Evolutionary conservation across 92 coral and sea anemone genomes (phyloP).

Genomic region (Heliopora coerulea): DNA sequence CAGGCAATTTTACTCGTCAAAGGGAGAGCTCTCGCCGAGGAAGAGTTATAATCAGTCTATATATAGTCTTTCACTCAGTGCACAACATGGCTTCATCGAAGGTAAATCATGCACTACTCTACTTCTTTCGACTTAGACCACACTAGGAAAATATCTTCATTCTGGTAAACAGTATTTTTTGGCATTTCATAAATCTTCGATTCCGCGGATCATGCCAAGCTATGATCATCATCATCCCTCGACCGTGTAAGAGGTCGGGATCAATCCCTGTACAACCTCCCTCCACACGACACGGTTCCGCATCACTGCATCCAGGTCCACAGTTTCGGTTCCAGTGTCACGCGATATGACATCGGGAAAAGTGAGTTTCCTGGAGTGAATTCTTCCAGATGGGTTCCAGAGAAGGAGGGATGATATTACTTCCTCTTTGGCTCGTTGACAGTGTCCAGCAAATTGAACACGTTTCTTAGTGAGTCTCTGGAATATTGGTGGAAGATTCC

Average conservation of each 20-base stretch:
- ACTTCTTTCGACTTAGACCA: too few species aligned
- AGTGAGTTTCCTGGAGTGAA: background rate
- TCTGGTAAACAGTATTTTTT: too few species aligned
- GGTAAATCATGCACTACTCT: too few species aligned
- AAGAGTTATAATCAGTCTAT: too few species aligned
- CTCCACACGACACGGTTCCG: slow-evolving; percentile 21
- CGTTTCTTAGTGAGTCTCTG: slow-evolving; percentile 2
- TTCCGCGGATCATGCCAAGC: too few species aligned
- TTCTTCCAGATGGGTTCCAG: slow-evolving; percentile 40
- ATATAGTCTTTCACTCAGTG: too few species aligned
- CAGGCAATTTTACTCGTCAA: too few species aligned
- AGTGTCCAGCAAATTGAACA: slow-evolving; percentile 27
- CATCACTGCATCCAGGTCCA: slow-evolving; percentile 16
- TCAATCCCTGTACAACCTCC: background rate
- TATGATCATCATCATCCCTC: background rate
- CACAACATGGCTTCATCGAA: too few species aligned
- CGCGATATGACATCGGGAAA: slow-evolving; percentile 10
- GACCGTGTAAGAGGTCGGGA: slow-evolving; percentile 30
- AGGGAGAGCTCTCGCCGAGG: too few species aligned
- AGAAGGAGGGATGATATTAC: slow-evolving; percentile 27
- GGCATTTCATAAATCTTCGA: too few species aligned
- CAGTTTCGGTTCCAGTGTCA: slow-evolving; percentile 8
- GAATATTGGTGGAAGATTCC: slow-evolving; percentile 5
- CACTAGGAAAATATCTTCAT: too few species aligned
- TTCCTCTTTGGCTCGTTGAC: slow-evolving; percentile 18